Evolutionary conservation across 2,797 vertebrate genomes (phyloP), one percentile per base, ranked within the genome.

Genomic region (Emys orbicularis): DNA sequence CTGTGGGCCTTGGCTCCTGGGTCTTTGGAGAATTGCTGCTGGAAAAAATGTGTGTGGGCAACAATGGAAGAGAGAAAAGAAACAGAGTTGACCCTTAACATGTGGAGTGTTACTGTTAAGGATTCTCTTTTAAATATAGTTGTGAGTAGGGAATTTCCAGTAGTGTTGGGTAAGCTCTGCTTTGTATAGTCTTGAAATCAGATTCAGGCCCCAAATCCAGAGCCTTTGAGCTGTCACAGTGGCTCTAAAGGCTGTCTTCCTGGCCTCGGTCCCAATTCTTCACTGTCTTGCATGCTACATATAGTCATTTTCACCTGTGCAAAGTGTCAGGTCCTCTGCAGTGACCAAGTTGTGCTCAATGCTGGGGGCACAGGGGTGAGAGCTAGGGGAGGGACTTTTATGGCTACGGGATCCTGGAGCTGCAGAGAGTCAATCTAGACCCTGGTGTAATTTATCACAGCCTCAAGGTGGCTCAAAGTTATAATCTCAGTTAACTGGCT

Each of bases 1-100:
- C 52, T 31, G 6, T 31, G 13, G n/a, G 16, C 0, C 4, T 0
- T 11, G 47, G 76, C 10, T 25, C 41, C 76, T 57, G 19, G 52
- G 50, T n/a, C 23, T 31, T 72, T 21, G 47, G 89, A n/a, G 84
- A 95, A 92, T 47, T 56, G 49, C 57, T 25, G n/a, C 56, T 9
- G 27, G 56, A 88, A 90, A 19, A 68, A 92, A 81, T 80, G 54
- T 81, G 15, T 72, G 2, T 1, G 18, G 8, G 5, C 65, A 41
- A 72, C 65, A 23, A 41, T 37, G 9, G n/a, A 72, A 72, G n/a
- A 56, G 61, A 47, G 27, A 86, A 94, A 81, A 49, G 81, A 11
- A 12, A 41, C 5, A 16, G 25, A 81, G 37, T 16, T 56, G 25
- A 53, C 15, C 37, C 16, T 27, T 12, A 34, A 31, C 47, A 19